These are phyloP conservation scores for Huso huso DNA, from an alignment of 2,797 vertebrate species.

Conservation along the genomic window DNA sequence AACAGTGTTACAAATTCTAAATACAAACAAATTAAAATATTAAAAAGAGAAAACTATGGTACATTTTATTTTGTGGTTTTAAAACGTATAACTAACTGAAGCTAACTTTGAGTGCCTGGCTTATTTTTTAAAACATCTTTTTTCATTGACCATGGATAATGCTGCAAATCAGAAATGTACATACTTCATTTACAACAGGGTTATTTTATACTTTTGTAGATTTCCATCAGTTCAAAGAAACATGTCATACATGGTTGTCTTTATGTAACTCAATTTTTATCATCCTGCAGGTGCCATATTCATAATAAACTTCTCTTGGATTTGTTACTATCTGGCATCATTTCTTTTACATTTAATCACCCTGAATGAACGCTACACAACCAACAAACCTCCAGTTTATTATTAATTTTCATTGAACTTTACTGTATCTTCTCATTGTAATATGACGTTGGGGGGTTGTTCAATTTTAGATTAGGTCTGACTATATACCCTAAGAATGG, in stretches of 20 bases:
- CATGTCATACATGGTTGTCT: conserved; percentile 91
- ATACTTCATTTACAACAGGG: conserved; percentile 98
- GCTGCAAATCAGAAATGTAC: conserved; percentile 97
- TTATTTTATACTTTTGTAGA: conserved; percentile 97
- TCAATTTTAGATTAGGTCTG: too few species aligned
- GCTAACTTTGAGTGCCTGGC: conserved; percentile 98
- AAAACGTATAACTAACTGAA: conserved; percentile 79
- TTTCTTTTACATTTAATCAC: conserved; percentile 89
- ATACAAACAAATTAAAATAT: conserved; percentile 97
- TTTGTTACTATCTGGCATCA: conserved; percentile 94
- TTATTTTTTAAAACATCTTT: conserved; percentile 77
- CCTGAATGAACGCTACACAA: conserved; percentile 46
- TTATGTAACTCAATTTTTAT: conserved; percentile 96
- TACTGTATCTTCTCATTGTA: background rate
- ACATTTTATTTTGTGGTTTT: conserved; percentile 87
- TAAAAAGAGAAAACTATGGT: conserved; percentile 98
- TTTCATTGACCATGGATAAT: conserved; percentile 95
- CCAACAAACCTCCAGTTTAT: conserved; percentile 22
- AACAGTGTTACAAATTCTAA: conserved; percentile 99
- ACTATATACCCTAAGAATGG: too few species aligned
- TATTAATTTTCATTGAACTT: background rate
- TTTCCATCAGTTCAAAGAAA: conserved; percentile 75
- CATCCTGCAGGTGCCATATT: conserved; percentile 98
- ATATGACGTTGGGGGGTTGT: too few species aligned
- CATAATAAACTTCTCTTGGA: conserved; percentile 98